Percentiles rank a stretch among this genome's conserved stretches.
Conservation (phyloP, 2,888 invertebrate genomes). For the Diachrysia chrysitis region DNA sequence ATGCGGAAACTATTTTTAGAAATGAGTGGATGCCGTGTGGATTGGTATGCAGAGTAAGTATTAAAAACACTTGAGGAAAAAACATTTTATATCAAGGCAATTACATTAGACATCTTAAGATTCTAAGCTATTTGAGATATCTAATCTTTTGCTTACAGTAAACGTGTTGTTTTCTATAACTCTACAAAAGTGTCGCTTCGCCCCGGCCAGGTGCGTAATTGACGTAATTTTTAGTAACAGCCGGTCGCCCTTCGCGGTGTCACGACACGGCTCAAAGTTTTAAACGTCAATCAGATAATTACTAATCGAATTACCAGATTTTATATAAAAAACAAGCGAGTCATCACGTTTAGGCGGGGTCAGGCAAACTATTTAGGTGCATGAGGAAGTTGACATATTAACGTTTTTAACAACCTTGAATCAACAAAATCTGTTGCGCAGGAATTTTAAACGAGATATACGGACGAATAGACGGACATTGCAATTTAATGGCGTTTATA, state of each 20-base stretch:
- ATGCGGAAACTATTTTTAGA: slow-evolving; percentile 29
- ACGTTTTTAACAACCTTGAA: slow-evolving; percentile 37
- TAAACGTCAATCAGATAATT: slow-evolving; percentile 24
- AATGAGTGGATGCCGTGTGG: slow-evolving; percentile 26
- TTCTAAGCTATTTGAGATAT: slow-evolving; percentile 23
- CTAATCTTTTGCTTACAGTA: slow-evolving; percentile 39
- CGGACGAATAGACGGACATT: slow-evolving; percentile 11
- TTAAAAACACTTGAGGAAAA: neutral
- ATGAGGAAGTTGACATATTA: slow-evolving; percentile 54
- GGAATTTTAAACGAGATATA: slow-evolving; percentile 29
- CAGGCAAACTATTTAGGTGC: slow-evolving; percentile 43
- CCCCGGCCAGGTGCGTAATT: slow-evolving; percentile 65
- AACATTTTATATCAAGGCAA: neutral
- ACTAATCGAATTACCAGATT: slow-evolving; percentile 3
- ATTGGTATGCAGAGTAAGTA: slow-evolving; percentile 9
- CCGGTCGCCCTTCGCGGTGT: slow-evolving; percentile 72
- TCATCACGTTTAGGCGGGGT: slow-evolving; percentile 37
- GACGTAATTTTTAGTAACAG: slow-evolving; percentile 69
- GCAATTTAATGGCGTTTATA: slow-evolving; percentile 16
- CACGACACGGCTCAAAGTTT: slow-evolving; percentile 66
- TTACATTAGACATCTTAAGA: neutral
- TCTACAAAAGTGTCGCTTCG: slow-evolving; percentile 58
- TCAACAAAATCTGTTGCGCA: slow-evolving; percentile 22
- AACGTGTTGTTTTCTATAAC: slow-evolving; percentile 42
- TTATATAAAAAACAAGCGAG: slow-evolving; percentile 31